Conservation (phyloP, 2,797 vertebrate species). For the Tenualosa thibaudeaui region DNA sequence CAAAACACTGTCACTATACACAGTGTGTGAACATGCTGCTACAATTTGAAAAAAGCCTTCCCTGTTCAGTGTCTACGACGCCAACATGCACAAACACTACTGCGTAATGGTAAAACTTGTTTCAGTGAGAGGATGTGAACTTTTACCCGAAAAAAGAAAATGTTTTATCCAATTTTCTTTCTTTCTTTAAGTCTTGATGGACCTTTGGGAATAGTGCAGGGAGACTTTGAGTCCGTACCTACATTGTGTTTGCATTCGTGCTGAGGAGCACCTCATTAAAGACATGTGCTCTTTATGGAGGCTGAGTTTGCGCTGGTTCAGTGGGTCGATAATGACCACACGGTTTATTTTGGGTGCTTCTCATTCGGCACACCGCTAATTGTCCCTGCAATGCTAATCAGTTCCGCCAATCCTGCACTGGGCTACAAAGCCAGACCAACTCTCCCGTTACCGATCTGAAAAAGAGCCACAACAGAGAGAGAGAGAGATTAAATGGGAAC, state of each 20-base stretch:
- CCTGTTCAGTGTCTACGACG: conserved; percentile 16
- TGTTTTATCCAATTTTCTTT: not conserved
- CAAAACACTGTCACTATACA: conserved; percentile 27
- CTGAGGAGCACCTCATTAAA: conserved; percentile 10
- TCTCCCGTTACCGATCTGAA: conserved; percentile 43
- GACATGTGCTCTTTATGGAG: conserved; percentile 28
- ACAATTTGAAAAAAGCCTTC: not conserved
- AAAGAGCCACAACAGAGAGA: conserved; percentile 30
- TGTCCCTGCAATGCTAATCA: conserved; percentile 57
- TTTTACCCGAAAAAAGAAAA: conserved; percentile 14
- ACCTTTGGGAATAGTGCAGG: not conserved
- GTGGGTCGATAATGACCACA: conserved; percentile 44
- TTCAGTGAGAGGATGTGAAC: conserved; percentile 13
- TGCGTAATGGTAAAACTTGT: not conserved
- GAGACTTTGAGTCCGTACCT: not conserved
- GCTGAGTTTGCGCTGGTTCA: conserved; percentile 27
- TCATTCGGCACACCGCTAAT: conserved; percentile 52
- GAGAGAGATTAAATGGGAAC: conserved; percentile 19
- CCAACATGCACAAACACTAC: not conserved
- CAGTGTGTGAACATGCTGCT: not conserved
- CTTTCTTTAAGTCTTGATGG: not conserved
- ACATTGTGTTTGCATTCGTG: conserved; percentile 19
- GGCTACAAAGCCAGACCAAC: conserved; percentile 49
- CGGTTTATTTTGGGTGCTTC: conserved; percentile 46
- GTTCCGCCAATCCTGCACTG: conserved; percentile 54